Evolutionary conservation across 1,140 invertebrate species (phyloP), one percentile per base, ranked within the genome.

Genomic region (Hycleus cichorii): DNA sequence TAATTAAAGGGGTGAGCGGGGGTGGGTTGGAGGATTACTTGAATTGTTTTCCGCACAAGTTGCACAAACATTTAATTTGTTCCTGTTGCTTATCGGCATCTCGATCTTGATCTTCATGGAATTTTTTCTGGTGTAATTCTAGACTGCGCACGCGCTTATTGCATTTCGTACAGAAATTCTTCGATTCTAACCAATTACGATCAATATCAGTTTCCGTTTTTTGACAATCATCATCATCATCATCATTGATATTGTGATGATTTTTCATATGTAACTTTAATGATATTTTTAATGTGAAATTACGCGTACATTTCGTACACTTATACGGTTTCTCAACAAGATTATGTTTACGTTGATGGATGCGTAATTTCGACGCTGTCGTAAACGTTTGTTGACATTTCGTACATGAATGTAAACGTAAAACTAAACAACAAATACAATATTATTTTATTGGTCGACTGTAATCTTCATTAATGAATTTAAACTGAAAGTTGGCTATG

Each of bases 281-380:
- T 11, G 56, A 45, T 7, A 24, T 49, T 47, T 47, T 51, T 8
- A 42, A 18, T 10, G 45, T 40, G 12, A 58, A 58, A 25, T 44
- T 47, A 26, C 42, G 25, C 4, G 32, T 48, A 67, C 89, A 91
- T 68, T 90, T 81, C 4, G 86, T 86, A 72, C 92, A 95, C 60
- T 80, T 80, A 74, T 89, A 92, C 0, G 90, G 90, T 65, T 89
- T 86, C 54, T 85, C 80, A 1, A 88, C 86, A 4, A 82, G 83
- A 66, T 18, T 18, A 18, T 92, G 89, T n/a, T 81, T 75, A 2
- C 81, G 79, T 70, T 87, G 75, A 69, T 93, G 91, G 43, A 88
- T 76, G 49, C 81, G 83, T 63, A 93, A 72, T 69, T 87, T 85
- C 59, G 83, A 82, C n/a, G 78, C 40, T 8, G 50, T 39, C 2